phyloP scores from a whole-genome alignment of 37 sponge, comb jelly and placozoan species.

The Aphrocallistes beatrix region DNA sequence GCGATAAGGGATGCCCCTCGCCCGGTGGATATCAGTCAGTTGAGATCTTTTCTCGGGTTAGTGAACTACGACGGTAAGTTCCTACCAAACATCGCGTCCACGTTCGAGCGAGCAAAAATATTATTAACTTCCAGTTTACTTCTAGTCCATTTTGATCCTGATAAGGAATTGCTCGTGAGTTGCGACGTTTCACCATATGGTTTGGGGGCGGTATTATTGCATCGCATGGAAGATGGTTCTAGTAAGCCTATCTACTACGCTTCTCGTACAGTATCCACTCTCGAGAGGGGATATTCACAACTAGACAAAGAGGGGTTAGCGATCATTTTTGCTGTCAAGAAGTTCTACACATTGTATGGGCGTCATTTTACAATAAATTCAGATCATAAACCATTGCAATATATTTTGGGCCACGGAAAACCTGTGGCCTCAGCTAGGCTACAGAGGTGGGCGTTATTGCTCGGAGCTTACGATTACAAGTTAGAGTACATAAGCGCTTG shows the following conservation, averaged over 20 bases:
- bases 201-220: constrained; percentile 36
- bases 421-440: constrained; percentile 22
- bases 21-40: neutral
- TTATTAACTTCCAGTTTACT: neutral
- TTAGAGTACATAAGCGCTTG: constrained; percentile 21
- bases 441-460: constrained; percentile 24
- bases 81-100: neutral
- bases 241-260: constrained; percentile 31
- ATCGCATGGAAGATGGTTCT: constrained; percentile 24
- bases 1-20: constrained; percentile 4
- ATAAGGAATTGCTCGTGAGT: neutral
- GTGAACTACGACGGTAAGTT: neutral
- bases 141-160: constrained; percentile 6
- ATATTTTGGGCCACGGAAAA: neutral
- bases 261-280: constrained; percentile 25
- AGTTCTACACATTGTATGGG: constrained; percentile 28
- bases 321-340: constrained; percentile 22
- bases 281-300: constrained; percentile 34
- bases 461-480: constrained; percentile 24
- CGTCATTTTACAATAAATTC: constrained; percentile 19
- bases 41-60: neutral
- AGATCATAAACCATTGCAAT: constrained; percentile 35
- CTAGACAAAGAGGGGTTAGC: constrained; percentile 37
- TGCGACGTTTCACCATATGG: constrained; percentile 37
- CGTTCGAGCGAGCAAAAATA: neutral